Conservation (phyloP, 2,797 vertebrate species). For the Calcarius lapponicus region DNA sequence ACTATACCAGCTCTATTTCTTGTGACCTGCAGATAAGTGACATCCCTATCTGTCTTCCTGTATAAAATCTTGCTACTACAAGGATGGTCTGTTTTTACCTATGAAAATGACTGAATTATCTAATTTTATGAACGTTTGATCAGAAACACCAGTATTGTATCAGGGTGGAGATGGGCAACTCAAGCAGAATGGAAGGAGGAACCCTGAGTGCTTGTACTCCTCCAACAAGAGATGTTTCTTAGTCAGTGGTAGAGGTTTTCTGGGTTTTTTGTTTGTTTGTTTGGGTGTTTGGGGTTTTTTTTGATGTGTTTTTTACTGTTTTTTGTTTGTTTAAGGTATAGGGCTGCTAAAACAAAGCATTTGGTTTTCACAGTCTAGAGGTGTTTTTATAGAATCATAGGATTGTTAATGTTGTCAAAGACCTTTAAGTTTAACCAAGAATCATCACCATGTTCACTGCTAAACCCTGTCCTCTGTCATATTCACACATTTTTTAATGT, state of each 20-base stretch:
- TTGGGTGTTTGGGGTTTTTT: not conserved
- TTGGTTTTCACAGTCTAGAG: not conserved
- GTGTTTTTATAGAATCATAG: not conserved
- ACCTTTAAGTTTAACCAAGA: not conserved
- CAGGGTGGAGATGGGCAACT: fast-evolving
- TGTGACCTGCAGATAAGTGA: not conserved
- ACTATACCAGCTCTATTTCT: not conserved
- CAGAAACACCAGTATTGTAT: no score
- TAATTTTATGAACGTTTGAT: not conserved
- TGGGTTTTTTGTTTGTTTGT: not conserved
- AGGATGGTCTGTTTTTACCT: not conserved
- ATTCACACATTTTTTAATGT: not conserved
- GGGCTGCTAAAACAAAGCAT: not conserved
- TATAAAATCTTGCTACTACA: not conserved
- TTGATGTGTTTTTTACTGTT: fast-evolving
- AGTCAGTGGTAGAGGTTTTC: fast-evolving
- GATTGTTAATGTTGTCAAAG: not conserved
- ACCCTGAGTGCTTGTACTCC: not conserved
- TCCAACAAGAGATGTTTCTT: not conserved
- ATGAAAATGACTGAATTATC: not conserved
- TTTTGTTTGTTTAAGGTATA: not conserved
- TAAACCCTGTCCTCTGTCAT: not conserved
- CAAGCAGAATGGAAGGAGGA: not conserved
- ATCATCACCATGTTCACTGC: fast-evolving
- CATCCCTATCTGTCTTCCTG: not conserved